These are phyloP conservation scores for Perizoma flavofasciatum DNA, from an alignment of 2,888 invertebrate genomes.

Conservation along the genomic window DNA sequence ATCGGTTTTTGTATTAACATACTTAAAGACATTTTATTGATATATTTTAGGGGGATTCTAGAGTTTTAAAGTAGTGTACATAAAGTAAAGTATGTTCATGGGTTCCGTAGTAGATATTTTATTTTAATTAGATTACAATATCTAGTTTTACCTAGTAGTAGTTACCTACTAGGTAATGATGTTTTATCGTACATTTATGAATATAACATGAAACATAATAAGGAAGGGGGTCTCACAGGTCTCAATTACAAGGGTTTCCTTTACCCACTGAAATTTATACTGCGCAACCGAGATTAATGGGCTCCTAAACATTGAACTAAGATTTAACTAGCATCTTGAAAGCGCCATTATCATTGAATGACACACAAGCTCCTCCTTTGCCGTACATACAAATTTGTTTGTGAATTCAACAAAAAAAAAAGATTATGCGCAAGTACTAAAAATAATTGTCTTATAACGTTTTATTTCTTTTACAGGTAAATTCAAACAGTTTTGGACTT, in stretches of 20 bases:
- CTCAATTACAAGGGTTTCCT: constrained; percentile 55
- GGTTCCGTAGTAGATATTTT: constrained; percentile 1
- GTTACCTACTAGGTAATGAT: background rate
- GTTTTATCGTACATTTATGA: constrained; percentile 18
- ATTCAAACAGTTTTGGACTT: background rate
- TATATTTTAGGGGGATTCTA: constrained; percentile 27
- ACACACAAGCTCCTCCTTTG: background rate
- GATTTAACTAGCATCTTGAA: constrained; percentile 41
- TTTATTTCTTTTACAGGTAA: constrained; percentile 20
- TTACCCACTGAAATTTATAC: constrained; percentile 37
- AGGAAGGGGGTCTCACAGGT: constrained; percentile 43
- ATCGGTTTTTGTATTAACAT: constrained; percentile 36
- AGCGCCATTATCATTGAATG: constrained; percentile 21
- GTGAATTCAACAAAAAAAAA: too few relatives aligned
- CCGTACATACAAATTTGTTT: too few relatives aligned
- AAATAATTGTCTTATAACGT: background rate
- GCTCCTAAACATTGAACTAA: constrained; percentile 60
- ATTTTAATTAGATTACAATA: constrained; percentile 5
- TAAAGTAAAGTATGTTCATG: too few relatives aligned
- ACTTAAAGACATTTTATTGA: constrained; percentile 34
- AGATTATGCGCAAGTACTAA: too few relatives aligned
- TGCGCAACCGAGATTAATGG: constrained; percentile 54
- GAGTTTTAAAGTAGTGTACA: too few relatives aligned
- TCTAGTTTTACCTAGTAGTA: background rate
- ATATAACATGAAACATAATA: constrained; percentile 59